Conservation (phyloP, 2,888 invertebrate species). For the Oligia fasciuncula region DNA sequence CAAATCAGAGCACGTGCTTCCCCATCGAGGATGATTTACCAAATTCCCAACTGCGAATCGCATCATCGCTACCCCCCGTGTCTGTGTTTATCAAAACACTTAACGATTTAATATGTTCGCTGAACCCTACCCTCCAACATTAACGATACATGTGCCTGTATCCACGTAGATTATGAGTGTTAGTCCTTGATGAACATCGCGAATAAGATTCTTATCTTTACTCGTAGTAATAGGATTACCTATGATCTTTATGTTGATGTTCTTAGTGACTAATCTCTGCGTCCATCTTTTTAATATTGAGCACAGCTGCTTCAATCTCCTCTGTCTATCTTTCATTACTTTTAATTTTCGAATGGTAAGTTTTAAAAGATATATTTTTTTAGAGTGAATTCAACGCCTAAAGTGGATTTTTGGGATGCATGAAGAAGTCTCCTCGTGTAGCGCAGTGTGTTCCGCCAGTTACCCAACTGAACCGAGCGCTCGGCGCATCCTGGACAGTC, state of each 20-base stretch:
- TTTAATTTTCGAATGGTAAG: background rate
- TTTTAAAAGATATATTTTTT: background rate
- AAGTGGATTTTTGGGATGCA: too few species aligned
- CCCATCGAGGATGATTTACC: constrained; percentile 82
- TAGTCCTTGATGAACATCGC: constrained; percentile 65
- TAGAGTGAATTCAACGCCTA: background rate
- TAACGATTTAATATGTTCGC: constrained; percentile 89
- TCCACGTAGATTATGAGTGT: constrained; percentile 77
- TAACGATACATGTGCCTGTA: constrained; percentile 77
- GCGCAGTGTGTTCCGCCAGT: too few species aligned
- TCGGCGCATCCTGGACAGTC: too few species aligned
- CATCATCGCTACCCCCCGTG: constrained; percentile 84
- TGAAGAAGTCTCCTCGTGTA: too few species aligned
- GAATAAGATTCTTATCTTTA: constrained; percentile 63
- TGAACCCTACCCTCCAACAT: constrained; percentile 80
- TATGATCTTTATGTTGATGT: constrained; percentile 38
- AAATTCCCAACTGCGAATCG: constrained; percentile 83
- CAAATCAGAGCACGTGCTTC: constrained; percentile 78
- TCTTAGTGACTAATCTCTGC: constrained; percentile 19
- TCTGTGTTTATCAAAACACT: constrained; percentile 90
- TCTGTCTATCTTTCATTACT: constrained; percentile 15
- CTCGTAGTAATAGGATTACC: constrained; percentile 61
- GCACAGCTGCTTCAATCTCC: constrained; percentile 19
- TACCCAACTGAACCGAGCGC: too few species aligned
- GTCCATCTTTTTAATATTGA: constrained; percentile 9